Conservation (phyloP, 53 echinoderm and acorn worm species). For the Paelopatides confundens region DNA sequence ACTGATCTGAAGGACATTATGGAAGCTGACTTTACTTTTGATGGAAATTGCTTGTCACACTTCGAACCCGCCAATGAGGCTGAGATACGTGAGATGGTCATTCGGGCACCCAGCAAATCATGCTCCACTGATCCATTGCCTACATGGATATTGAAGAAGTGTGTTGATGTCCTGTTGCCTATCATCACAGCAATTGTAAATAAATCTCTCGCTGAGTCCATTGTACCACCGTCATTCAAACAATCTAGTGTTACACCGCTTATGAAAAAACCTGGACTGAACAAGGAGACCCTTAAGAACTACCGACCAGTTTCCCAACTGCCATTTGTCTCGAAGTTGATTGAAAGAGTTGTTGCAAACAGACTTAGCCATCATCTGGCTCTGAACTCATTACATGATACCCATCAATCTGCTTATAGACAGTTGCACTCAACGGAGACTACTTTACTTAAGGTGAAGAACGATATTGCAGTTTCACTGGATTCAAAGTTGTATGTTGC, state of each 20-base stretch:
- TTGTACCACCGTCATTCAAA: constrained; percentile 2
- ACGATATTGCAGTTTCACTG: neutral
- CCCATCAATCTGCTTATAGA: constrained; percentile 10
- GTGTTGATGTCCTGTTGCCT: neutral
- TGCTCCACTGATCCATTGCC: constrained; percentile 29
- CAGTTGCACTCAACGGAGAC: constrained; percentile 25
- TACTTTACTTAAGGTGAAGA: neutral
- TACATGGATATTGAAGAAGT: constrained; percentile 4
- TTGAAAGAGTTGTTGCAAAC: constrained; percentile 42
- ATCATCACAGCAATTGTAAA: neutral
- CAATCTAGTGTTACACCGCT: constrained; percentile 10
- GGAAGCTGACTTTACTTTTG: constrained; percentile 1
- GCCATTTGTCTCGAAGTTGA: constrained; percentile 36
- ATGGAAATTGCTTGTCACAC: neutral
- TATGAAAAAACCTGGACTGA: neutral
- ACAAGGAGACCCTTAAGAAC: neutral
- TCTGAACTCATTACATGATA: neutral
- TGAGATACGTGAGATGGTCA: neutral
- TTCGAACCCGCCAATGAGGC: constrained; percentile 1
- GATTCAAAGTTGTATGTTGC: neutral
- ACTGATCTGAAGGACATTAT: neutral
- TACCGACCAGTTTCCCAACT: constrained; percentile 42
- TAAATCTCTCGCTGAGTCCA: neutral
- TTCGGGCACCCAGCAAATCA: neutral
- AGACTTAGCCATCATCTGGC: neutral